These are phyloP conservation scores for Drosophila kambysellisi DNA, from an alignment of 2,888 invertebrate species.

Conservation along the genomic window DNA sequence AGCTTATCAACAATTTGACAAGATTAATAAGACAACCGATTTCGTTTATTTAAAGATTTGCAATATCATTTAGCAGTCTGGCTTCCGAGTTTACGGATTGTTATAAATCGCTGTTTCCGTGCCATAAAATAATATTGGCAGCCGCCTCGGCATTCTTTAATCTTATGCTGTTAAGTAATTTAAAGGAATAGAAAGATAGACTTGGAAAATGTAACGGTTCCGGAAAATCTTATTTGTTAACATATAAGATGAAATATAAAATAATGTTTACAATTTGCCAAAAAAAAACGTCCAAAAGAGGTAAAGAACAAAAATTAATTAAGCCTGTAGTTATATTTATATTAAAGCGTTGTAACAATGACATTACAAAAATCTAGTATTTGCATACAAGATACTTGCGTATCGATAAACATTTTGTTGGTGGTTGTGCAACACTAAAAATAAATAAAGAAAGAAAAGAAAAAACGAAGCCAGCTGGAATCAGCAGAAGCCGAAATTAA, in stretches of 20 bases:
- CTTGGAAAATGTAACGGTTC: constrained; percentile 13
- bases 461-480: constrained; percentile 23
- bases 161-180: constrained; percentile 13
- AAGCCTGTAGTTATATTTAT: not conserved
- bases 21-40: not conserved
- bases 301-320: too few relatives aligned
- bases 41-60: constrained; percentile 18
- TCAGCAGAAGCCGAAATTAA: constrained; percentile 20
- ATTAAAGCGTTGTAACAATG: not conserved
- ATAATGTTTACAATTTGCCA: not conserved
- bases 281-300: too few relatives aligned
- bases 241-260: constrained; percentile 13
- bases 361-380: not conserved
- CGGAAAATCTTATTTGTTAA: not conserved
- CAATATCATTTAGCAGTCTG: constrained; percentile 5
- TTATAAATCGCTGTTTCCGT: constrained; percentile 5
- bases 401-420: constrained; percentile 26
- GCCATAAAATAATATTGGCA: constrained; percentile 41
- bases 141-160: constrained; percentile 37
- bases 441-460: not conserved
- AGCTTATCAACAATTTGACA: not conserved
- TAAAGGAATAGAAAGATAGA: constrained; percentile 27
- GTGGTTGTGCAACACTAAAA: constrained; percentile 29
- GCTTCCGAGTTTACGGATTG: constrained; percentile 31
- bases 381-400: not conserved